Percentiles rank a stretch among this genome's conserved stretches.
These are phyloP conservation scores for Carabus problematicus DNA, from an alignment of 2,888 invertebrate genomes.

Conservation along the genomic window DNA sequence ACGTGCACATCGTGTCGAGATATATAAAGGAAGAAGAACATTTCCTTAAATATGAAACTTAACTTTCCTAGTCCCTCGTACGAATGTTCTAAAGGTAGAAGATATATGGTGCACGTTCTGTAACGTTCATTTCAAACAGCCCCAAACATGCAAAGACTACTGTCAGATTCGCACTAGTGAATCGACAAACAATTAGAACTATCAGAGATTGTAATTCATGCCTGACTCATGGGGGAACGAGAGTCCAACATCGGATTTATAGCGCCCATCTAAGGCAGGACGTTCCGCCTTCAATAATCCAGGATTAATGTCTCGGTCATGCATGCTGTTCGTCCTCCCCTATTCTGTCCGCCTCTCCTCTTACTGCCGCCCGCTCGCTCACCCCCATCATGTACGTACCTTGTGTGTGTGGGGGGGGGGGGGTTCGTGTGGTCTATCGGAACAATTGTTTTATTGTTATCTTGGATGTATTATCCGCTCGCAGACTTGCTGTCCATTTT, in stretches of 20 bases:
- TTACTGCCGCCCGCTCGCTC: background rate
- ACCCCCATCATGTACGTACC: background rate
- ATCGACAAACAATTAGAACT: conserved; percentile 56
- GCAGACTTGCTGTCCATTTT: background rate
- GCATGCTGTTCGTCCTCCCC: background rate
- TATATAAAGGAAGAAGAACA: background rate
- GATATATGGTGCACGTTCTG: no score
- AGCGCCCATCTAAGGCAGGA: conserved; percentile 45
- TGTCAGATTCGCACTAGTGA: conserved; percentile 34
- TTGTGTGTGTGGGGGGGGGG: background rate
- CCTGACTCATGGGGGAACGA: conserved; percentile 24
- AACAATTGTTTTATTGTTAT: conserved; percentile 8
- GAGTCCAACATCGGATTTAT: conserved; percentile 44
- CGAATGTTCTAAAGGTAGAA: no score
- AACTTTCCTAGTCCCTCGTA: no score
- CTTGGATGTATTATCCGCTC: background rate
- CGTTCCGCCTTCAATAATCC: conserved; percentile 48
- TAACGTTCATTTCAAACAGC: conserved; percentile 46
- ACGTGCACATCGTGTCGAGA: conserved; percentile 4
- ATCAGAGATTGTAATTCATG: conserved; percentile 56
- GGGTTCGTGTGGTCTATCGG: background rate
- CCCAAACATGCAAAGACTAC: conserved; percentile 49
- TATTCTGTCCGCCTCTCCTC: background rate
- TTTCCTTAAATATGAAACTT: no score
- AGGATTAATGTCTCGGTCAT: conserved; percentile 49